Base-by-base conservation (phyloP, 2,888 invertebrate genomes). In the Synergus itoensis region DNA sequence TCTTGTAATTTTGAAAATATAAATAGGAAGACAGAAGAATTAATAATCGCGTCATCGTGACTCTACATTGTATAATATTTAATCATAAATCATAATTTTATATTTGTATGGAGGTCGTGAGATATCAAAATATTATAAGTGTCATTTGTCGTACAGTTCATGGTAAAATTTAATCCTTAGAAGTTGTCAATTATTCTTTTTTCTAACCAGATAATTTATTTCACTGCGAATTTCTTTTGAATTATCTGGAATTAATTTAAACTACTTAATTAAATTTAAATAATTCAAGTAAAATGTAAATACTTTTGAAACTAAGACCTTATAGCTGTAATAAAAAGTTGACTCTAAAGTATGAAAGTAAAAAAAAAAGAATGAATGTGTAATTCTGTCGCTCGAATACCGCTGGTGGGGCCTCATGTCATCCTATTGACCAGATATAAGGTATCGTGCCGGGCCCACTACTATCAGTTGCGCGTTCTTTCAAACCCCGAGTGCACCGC, bases 341-440 rank as follows among this genome's bases (percentile, higher is more conserved):
- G 53, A n/a, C 16, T 3, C 0, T 53, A n/a, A 3, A 18, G n/a
- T 9, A 53, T 53, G 53, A 9, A 16, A 53, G 53, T 53, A 2
- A 53, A 7, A 48, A 53, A n/a, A 53, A n/a, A 53, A 53, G 53
- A 1, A 53, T 53, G n/a, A 53, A n/a, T 53, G 53, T 53, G 53
- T 53, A 53, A 53, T n/a, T 9, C 53, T 53, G 53, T 53, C 53
- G n/a, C 53, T 53, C n/a, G n/a, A 53, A n/a, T 67, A 41, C 62
- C 53, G 28, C 43, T 65, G 78, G 53, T 65, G 78, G 77, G 81
- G 76, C 76, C 76, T 76, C 45, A 76, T 65, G 78, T 78, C 78
- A 80, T 83, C 79, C 81, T 81, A 83, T 81, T 78, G 76, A 69
- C 62, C 69, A 53, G 79, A 43, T 83, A 83, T 83, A 83, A 83